phyloP scores from a whole-genome alignment of 2,113 vertebrate genomes.

The Meriones unguiculatus region DNA sequence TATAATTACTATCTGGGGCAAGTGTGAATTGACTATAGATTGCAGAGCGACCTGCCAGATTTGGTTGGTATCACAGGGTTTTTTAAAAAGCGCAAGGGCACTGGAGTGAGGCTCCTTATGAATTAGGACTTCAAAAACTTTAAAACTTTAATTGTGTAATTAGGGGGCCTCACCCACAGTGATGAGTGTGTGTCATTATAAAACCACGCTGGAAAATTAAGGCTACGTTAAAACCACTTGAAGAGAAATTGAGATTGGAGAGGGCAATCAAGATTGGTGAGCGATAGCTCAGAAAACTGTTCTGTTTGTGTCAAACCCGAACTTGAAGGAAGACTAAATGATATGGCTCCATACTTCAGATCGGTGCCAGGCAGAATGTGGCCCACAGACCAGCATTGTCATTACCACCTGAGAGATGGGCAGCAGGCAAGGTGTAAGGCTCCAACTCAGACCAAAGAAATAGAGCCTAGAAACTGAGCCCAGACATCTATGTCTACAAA shows the following conservation, averaged over 20 bases:
- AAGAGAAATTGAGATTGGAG: conserved; percentile 57
- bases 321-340: conserved; percentile 18
- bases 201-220: conserved; percentile 72
- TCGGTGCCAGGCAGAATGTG: not conserved
- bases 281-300: not conserved
- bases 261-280: not conserved
- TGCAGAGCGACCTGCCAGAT: conserved; percentile 64
- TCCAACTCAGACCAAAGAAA: not conserved
- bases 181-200: conserved; percentile 71
- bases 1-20: conserved; percentile 79
- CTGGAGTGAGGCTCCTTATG: conserved; percentile 34
- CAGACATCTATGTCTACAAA: not conserved
- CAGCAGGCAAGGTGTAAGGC: not conserved
- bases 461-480: not conserved
- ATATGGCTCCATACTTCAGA: not conserved
- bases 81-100: conserved; percentile 62
- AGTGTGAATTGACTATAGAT: conserved; percentile 74
- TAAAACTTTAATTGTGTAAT: conserved; percentile 77
- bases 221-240: conserved; percentile 67
- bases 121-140: conserved; percentile 71
- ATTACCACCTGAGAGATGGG: not conserved
- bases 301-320: not conserved
- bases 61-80: conserved; percentile 75
- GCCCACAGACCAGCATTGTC: not conserved
- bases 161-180: conserved; percentile 68